A percentile compares a stretch with the other conserved stretches of the same genome.
Conservation (phyloP, 2,797 vertebrate genomes). For the Eulemur mongoz region DNA sequence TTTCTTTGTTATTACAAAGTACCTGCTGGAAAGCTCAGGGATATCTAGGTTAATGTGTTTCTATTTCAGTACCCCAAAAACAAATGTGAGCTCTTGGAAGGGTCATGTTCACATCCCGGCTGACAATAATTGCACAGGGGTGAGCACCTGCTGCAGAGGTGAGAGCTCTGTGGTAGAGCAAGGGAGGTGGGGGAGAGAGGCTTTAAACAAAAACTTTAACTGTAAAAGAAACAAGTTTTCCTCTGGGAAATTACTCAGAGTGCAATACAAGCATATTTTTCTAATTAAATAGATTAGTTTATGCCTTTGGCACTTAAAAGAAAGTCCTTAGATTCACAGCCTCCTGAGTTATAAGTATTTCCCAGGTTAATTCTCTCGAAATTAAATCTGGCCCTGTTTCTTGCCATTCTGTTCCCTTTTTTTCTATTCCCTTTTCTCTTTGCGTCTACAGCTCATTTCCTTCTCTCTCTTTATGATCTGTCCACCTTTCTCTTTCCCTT, state of each 20-base stretch:
- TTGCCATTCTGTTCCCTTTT: constrained; percentile 26
- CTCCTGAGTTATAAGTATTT: constrained; percentile 70
- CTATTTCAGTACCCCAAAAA: constrained; percentile 58
- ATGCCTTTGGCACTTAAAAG: constrained; percentile 67
- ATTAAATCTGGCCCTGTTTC: constrained; percentile 60
- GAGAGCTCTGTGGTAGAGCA: background rate
- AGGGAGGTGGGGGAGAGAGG: background rate
- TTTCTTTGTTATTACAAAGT: constrained; percentile 46
- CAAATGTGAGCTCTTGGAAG: constrained; percentile 42
- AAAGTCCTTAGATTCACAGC: constrained; percentile 64
- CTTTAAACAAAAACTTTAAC: constrained; percentile 63
- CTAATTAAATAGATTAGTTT: constrained; percentile 77
- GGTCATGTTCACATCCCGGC: background rate
- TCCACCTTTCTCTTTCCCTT: background rate
- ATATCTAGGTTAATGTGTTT: constrained; percentile 65
- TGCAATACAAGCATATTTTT: constrained; percentile 77
- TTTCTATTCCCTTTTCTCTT: constrained; percentile 32
- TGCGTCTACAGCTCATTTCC: constrained; percentile 31
- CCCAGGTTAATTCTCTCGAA: constrained; percentile 69
- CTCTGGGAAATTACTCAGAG: constrained; percentile 75
- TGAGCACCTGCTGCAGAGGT: background rate
- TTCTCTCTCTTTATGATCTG: background rate
- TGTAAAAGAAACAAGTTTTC: constrained; percentile 75
- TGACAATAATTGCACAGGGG: constrained; percentile 33
- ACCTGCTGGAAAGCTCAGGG: constrained; percentile 22